Conservation (phyloP, 2,113 vertebrate genomes). For the Urocolius indicus region DNA sequence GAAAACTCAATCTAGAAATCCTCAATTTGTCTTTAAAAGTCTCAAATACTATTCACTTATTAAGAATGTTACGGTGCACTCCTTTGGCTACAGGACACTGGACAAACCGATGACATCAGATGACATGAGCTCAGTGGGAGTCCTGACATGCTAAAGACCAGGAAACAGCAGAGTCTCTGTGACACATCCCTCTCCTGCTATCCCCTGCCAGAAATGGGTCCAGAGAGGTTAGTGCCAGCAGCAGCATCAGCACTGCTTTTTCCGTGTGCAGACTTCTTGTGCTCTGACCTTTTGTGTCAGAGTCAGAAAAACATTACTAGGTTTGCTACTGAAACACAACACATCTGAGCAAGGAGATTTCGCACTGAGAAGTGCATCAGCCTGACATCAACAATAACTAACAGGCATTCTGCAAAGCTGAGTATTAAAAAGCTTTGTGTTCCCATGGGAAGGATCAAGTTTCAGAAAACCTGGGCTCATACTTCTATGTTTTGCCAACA, state of each 20-base stretch:
- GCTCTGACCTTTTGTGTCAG: background rate
- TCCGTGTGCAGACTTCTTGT: fast-evolving
- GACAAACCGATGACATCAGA: background rate
- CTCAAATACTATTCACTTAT: background rate
- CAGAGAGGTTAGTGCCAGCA: background rate
- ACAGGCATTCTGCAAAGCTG: background rate
- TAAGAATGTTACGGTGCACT: background rate
- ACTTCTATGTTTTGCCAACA: background rate
- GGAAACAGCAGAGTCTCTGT: background rate
- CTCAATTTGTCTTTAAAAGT: background rate
- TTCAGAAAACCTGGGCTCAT: fast-evolving
- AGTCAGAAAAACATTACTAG: background rate
- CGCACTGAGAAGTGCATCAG: background rate
- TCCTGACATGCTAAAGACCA: background rate
- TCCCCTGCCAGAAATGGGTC: background rate
- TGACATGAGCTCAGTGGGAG: background rate
- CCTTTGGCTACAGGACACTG: background rate
- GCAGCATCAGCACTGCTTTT: fast-evolving
- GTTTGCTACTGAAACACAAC: background rate
- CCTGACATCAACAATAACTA: background rate
- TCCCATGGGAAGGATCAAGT: background rate
- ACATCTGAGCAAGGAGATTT: background rate
- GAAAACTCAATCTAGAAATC: background rate
- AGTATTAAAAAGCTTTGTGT: background rate
- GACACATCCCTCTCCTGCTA: background rate